Conservation (phyloP, 2,888 invertebrate species). For the Venustoraphidia nigricollis region DNA sequence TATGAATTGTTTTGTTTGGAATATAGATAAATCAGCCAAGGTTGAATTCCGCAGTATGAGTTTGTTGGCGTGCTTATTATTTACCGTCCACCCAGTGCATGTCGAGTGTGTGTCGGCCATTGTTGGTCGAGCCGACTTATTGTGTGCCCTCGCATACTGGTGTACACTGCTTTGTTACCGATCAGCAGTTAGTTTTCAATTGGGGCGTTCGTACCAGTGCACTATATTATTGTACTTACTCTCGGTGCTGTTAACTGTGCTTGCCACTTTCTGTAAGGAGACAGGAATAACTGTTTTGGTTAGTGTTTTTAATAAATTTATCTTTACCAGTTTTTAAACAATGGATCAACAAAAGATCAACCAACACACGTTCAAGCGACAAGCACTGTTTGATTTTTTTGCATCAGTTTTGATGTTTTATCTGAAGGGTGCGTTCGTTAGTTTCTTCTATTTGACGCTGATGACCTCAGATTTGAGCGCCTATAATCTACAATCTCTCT, state of each 20-base stretch:
- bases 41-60: slow-evolving; percentile 28
- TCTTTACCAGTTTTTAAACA: no score
- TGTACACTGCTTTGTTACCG: slow-evolving; percentile 50
- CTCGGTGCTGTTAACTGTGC: slow-evolving; percentile 30
- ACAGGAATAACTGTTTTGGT: slow-evolving; percentile 83
- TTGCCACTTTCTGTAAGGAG: slow-evolving; percentile 83
- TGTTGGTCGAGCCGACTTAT: slow-evolving; percentile 83
- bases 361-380: no score
- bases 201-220: slow-evolving; percentile 1
- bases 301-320: slow-evolving; percentile 22
- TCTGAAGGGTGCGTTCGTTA: no score
- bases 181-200: slow-evolving; percentile 19
- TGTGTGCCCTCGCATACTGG: slow-evolving; percentile 67
- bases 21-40: not conserved
- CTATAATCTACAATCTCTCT: no score
- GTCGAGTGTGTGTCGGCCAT: slow-evolving; percentile 84
- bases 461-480: no score
- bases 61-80: slow-evolving; percentile 55
- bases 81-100: slow-evolving; percentile 87
- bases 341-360: no score
- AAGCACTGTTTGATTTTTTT: no score
- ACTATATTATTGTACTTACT: slow-evolving; percentile 17
- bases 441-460: no score
- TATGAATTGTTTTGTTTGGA: slow-evolving; percentile 17
- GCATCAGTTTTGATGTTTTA: no score